Base-by-base conservation (phyloP, 2,113 vertebrate genomes). In the Micronycteris hirsuta region DNA sequence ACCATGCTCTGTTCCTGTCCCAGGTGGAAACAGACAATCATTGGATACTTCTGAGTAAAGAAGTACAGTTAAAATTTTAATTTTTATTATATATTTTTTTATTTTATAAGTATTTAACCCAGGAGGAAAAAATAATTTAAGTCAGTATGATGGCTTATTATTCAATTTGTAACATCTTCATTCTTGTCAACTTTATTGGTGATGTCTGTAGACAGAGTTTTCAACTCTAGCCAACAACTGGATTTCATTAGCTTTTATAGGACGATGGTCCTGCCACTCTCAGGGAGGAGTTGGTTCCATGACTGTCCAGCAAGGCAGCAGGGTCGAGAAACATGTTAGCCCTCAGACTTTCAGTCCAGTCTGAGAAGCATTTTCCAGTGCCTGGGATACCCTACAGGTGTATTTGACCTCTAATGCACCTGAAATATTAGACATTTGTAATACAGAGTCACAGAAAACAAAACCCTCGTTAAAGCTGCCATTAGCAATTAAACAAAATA, bases 61-160 rank as follows among this genome's bases (percentile, higher is more conserved):
- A 96, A 83, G 24, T 86, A 33, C 13, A 68, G 49, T 86, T 93
- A 77, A 76, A 76, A 76, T 47, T 28, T 33, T 47, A 47, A 20
- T 47, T 76, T n/a, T n/a, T n/a, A n/a, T n/a, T n/a, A n/a, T n/a
- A n/a, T 17, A 76, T 76, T 43, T 95, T 91, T 74, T 41, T 56
- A 78, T 36, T 83, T 84, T 54, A 61, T 95, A 74, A 92, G 73
- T 94, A 38, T 94, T 96, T 94, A 90, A 92, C 73, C 78, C 20
- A n/a, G 73, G 68, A 95, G 88, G 36, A 86, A 56, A 56, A 94
- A 71, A 82, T 71, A 94, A 83, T 86, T 63, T 56, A 65, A 56
- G 63, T 92, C 49, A 45, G 38, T 73, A 15, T 88, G 47, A 58
- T 82, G 87, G 28, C 45, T 93, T 93, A 67, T 87, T 91, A 76